Evolutionary conservation across 1,140 invertebrate genomes (phyloP).

Genomic region (Cepaea nemoralis): DNA sequence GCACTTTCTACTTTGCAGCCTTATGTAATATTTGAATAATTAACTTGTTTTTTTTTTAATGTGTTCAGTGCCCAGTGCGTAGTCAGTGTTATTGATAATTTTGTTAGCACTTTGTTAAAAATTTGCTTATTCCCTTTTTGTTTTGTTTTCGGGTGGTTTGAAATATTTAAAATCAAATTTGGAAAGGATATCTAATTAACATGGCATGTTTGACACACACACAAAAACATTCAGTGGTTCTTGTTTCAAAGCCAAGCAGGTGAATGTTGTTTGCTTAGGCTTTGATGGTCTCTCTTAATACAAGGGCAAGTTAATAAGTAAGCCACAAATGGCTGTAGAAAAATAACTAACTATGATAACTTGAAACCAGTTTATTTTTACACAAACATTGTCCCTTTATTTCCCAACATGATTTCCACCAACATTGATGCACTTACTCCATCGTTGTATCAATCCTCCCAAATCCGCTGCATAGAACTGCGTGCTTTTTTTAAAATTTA

Average conservation of each 20-base stretch:
- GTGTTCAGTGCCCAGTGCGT: conserved; percentile 13
- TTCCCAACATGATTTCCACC: no score
- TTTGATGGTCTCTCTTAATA: neutral
- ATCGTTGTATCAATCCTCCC: no score
- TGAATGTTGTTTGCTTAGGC: neutral
- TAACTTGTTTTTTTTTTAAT: neutral
- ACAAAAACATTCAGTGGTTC: neutral
- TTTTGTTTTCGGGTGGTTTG: neutral
- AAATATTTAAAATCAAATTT: neutral
- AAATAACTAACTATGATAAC: no score
- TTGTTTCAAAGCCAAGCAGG: neutral
- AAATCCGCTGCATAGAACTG: no score
- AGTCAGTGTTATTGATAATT: neutral
- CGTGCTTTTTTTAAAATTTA: no score
- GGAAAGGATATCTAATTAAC: neutral
- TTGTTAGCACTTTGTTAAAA: neutral
- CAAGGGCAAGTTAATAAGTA: no score
- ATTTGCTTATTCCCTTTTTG: neutral
- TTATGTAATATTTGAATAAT: conserved; percentile 64
- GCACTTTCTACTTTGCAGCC: conserved; percentile 74
- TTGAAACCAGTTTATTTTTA: no score
- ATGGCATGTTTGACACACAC: neutral
- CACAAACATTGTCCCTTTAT: no score
- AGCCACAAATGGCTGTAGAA: no score
- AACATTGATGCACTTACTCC: no score